Conservation (phyloP, 1,140 invertebrate genomes). For the Oncopodura yosiiana region DNA sequence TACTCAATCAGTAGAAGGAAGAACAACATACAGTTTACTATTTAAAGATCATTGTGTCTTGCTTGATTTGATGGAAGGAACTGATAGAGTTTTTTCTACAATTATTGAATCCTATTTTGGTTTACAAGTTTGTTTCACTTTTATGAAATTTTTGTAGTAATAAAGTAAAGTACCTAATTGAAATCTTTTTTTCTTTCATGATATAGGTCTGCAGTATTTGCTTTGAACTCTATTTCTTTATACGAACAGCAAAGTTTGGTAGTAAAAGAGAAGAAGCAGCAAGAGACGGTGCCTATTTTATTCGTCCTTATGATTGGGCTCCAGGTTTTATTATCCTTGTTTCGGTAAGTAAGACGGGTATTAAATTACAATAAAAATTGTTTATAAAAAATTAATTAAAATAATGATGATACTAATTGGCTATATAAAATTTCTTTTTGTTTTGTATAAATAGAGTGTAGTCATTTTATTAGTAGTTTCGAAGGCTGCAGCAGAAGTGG, state of each 20-base stretch:
- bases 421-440: too few species aligned
- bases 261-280: background rate
- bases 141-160: background rate
- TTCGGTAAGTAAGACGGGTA: too few species aligned
- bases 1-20: constrained; percentile 8
- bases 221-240: constrained; percentile 20
- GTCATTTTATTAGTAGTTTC: background rate
- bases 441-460: too few species aligned
- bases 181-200: too few species aligned
- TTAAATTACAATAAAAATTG: too few species aligned
- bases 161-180: background rate
- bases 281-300: background rate
- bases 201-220: constrained; percentile 7
- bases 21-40: constrained; percentile 16
- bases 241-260: constrained; percentile 6
- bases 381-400: too few species aligned
- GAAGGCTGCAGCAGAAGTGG: constrained; percentile 11
- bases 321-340: constrained; percentile 8
- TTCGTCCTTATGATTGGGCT: constrained; percentile 16
- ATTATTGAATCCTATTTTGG: constrained; percentile 12
- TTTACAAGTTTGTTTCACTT: background rate
- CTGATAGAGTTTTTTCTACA: constrained; percentile 19
- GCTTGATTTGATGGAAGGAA: constrained; percentile 30
- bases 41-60: constrained; percentile 26
- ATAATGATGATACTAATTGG: too few species aligned